Base-by-base conservation (phyloP, 2,113 vertebrate species). In the Neomonachus schauinslandi region DNA sequence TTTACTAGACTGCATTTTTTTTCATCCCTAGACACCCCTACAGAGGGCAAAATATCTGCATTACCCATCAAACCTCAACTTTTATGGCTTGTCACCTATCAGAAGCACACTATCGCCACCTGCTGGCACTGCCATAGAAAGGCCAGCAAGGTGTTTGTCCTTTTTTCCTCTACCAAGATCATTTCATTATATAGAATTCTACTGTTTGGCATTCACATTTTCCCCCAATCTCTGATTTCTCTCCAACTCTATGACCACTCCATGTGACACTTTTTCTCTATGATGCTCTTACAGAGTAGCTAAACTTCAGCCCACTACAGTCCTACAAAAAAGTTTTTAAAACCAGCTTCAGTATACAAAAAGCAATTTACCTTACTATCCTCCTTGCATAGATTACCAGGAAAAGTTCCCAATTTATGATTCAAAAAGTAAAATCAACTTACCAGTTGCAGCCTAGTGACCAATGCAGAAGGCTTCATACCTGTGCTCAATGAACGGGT, bases 51-150 rank as follows among this genome's bases (percentile, higher is more conserved):
- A n/a, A 36, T 26, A 6, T 49, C 79, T 53, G 7, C 76, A 42
- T 31, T 69, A 21, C 7, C 71, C 84, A 42, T 2, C 71, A 14
- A 39, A 36, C 79, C 42, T 74, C 71, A n/a, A 33, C 13, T 24
- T 81, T 5, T 31, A 31, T 26, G n/a, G 3, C 21, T 4, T 12
- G 13, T 49, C 61, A 57, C 49, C 72, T 71, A 93, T 97, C 85
- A 51, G 92, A 98, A 99, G 98, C 98, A 98, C 98, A 89, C 97
- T 93, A 74, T 98, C 96, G 97, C 99, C 99, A 99, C 95, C 99
- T 99, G 97, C 98, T 98, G 99, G 97, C 97, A 51, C 8, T 14
- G 6, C 22, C 36, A 4, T 10, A 81, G 88, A 95, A 97, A 91
- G 94, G 8, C 79, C 74, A 65, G 65, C 31, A 18, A 42, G n/a